Evolutionary conservation across 2,888 invertebrate species (phyloP), one percentile per base, ranked within the genome.

Genomic region (Torymus texanus): DNA sequence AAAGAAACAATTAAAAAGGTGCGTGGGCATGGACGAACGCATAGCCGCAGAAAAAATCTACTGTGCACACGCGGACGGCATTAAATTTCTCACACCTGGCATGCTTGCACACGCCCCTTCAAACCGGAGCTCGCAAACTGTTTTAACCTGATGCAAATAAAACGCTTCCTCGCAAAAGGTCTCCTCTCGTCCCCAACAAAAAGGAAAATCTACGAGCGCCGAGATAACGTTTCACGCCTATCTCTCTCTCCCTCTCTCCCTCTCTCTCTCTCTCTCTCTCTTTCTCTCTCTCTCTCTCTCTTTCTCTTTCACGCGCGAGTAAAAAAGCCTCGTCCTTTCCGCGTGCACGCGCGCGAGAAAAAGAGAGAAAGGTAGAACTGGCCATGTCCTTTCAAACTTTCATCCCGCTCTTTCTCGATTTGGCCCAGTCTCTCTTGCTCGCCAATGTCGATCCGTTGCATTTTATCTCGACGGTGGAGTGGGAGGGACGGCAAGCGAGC

Each of bases 81-180:
- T 77, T 70, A 77, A 70, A 77, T 77, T 71, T 77, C 59, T 63
- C 72, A 53, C 72, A 59, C 72, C 71, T 65, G 59, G 66, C 8
- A 41, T 41, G 29, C 29, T 5, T 5, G 5, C 3, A 5, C 29
- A 41, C 41, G 10, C 41, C 5, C 8, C 41, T 53, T 41, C 13
- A 13, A 14, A 18, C 41, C 41, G 29, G 41, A 24, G 41, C 66
- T 50, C 13, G 53, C 51, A 65, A 51, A 66, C n/a, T 72, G 65
- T 78, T 78, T 78, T 72, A 59, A 58, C 18, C 59, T 66, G 61
- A 78, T 61, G 72, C 51, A 55, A 72, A 72, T 59, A 66, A 66
- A 72, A 72, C 50, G 63, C 58, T 18, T 13, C 41, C 41, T 41
- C 5, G 41, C 5, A 41, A 41, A 41, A 8, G 41, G 21, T 21